A percentile compares a stretch with the other conserved stretches of the same genome.
Evolutionary conservation across 2,797 vertebrate genomes (phyloP).

Genomic region (Alectoris magna): DNA sequence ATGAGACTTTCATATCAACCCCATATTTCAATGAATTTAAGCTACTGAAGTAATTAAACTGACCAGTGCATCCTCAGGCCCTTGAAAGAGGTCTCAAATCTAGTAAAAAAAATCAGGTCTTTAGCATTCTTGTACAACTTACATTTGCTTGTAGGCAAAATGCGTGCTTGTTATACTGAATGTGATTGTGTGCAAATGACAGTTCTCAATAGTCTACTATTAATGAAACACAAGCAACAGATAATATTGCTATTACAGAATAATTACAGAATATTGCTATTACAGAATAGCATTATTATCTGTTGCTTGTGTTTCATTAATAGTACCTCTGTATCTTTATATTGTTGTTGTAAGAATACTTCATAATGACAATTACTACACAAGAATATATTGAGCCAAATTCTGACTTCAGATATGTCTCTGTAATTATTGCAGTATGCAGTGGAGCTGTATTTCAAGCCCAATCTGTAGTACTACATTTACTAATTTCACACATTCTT

Average conservation of each 20-base stretch:
- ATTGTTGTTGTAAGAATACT: neutral
- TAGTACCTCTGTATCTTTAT: neutral
- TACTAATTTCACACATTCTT: neutral
- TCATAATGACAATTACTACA: neutral
- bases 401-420: neutral
- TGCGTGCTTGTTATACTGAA: neutral
- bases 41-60: neutral
- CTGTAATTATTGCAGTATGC: neutral
- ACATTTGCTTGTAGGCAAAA: neutral
- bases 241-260: neutral
- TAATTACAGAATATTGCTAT: too few relatives aligned
- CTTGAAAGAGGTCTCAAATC: neutral
- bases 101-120: neutral
- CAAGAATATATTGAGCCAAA: neutral
- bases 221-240: neutral
- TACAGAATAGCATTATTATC: too few relatives aligned
- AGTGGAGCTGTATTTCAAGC: neutral
- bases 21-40: slow-evolving; percentile 2
- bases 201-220: neutral
- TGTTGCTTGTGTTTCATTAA: too few relatives aligned
- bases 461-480: neutral
- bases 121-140: neutral
- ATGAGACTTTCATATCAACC: neutral
- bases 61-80: neutral
- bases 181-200: neutral